Conservation (phyloP, 2,888 invertebrate species). For the Drosophila ustulata region DNA sequence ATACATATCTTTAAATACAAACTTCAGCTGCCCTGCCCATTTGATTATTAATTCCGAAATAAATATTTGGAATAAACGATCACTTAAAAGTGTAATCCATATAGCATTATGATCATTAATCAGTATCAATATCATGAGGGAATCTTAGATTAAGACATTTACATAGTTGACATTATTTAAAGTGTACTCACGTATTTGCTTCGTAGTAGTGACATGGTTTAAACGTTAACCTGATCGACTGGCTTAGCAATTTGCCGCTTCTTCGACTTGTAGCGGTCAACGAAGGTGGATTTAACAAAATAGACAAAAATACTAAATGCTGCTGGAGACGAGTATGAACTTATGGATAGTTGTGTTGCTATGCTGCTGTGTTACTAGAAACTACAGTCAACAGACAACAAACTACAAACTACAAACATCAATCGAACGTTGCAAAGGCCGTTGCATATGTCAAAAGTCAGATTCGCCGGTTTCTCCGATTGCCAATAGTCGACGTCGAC, state of each 20-base stretch:
- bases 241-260: conserved; percentile 44
- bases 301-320: conserved; percentile 12
- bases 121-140: not conserved
- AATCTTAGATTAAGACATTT: not conserved
- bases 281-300: conserved; percentile 64
- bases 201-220: conserved; percentile 4
- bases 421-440: conserved; percentile 72
- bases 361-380: conserved; percentile 23
- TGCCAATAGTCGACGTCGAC: conserved; percentile 10
- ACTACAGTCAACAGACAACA: conserved; percentile 34
- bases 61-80: too few species aligned
- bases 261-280: conserved; percentile 67
- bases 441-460: conserved; percentile 78
- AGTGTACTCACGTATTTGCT: not conserved
- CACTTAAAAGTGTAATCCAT: not conserved
- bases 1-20: too few species aligned
- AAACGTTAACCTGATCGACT: conserved; percentile 66
- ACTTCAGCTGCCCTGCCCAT: too few species aligned
- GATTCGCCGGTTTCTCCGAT: conserved; percentile 35
- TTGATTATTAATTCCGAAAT: too few species aligned
- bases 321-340: conserved; percentile 7
- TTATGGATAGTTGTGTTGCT: conserved; percentile 30
- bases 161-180: conserved; percentile 14
- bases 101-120: not conserved
- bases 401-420: conserved; percentile 53